Conservation (phyloP, 1,140 invertebrate genomes). For the Wasmannia auropunctata region DNA sequence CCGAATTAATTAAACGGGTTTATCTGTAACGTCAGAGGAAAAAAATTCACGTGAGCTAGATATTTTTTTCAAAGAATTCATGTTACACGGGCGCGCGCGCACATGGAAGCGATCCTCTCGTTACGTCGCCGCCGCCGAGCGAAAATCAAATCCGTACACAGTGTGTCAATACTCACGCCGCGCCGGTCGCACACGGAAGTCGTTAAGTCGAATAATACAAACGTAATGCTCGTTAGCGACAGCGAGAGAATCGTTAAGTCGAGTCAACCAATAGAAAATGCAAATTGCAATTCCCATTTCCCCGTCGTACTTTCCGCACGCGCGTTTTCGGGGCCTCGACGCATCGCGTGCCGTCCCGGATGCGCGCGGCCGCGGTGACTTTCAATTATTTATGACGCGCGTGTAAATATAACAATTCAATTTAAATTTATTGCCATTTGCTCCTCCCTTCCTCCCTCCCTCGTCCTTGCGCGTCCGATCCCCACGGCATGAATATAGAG, state of each 20-base stretch:
- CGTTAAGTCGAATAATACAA: conserved; percentile 52
- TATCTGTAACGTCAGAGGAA: background rate
- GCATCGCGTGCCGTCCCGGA: background rate
- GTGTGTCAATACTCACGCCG: conserved; percentile 47
- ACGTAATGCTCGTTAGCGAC: conserved; percentile 54
- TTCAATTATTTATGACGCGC: conserved; percentile 67
- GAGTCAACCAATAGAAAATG: conserved; percentile 61
- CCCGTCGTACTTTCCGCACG: conserved; percentile 35
- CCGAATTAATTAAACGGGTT: background rate
- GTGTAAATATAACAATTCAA: conserved; percentile 70
- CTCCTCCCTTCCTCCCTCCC: background rate
- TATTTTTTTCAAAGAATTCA: background rate
- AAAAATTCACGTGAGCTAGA: background rate
- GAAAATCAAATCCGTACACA: conserved; percentile 47
- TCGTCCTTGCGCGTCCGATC: background rate
- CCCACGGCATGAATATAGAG: conserved; percentile 60
- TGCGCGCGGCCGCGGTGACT: conserved; percentile 5
- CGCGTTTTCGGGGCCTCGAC: background rate
- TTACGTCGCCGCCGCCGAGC: conserved; percentile 4
- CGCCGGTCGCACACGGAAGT: conserved; percentile 26
- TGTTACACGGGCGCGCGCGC: background rate
- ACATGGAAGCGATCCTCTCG: background rate
- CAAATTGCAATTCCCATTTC: conserved; percentile 44
- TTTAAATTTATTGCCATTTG: conserved; percentile 71
- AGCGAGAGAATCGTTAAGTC: conserved; percentile 40